Evolutionary conservation across 1,140 invertebrate genomes (phyloP).

Genomic region (Zophobas atratus): DNA sequence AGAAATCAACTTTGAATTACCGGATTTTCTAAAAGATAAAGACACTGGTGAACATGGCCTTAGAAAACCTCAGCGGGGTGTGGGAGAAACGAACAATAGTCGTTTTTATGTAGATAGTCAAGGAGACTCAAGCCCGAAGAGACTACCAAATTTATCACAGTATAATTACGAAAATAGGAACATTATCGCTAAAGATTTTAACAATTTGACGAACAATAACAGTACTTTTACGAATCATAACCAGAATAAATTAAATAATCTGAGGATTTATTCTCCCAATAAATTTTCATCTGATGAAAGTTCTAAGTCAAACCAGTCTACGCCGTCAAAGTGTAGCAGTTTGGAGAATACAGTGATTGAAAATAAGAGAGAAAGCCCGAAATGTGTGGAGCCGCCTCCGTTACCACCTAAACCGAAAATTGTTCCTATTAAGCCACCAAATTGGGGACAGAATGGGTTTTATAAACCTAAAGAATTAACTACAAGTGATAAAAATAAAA

Average conservation of each 20-base stretch:
- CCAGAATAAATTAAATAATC: conserved; percentile 33
- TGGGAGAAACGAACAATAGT: conserved; percentile 3
- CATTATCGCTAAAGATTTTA: conserved; percentile 26
- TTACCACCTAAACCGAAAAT: conserved; percentile 75
- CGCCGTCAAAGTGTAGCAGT: conserved; percentile 57
- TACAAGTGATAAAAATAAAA: conserved; percentile 58
- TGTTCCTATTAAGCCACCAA: conserved; percentile 72
- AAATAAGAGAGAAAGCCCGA: conserved; percentile 52
- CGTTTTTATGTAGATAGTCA: conserved; percentile 19
- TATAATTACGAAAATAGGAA: conserved; percentile 56
- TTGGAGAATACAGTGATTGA: conserved; percentile 62
- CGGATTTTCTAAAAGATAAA: conserved; percentile 83
- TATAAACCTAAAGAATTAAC: conserved; percentile 59
- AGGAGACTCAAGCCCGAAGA: conserved; percentile 1
- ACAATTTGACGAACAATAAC: conserved; percentile 30
- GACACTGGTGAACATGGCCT: conserved; percentile 63
- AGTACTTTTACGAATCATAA: conserved; percentile 22
- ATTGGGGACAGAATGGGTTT: conserved; percentile 69
- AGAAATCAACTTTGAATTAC: conserved; percentile 85
- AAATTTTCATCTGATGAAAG: conserved; percentile 50
- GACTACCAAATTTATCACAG: conserved; percentile 25
- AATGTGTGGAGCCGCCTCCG: conserved; percentile 68
- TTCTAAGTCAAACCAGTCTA: conserved; percentile 52
- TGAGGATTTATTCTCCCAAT: conserved; percentile 35
- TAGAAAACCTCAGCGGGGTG: conserved; percentile 24